These are phyloP conservation scores for Yponomeuta plumbellus DNA, from an alignment of 2,888 invertebrate species.

Conservation along the genomic window DNA sequence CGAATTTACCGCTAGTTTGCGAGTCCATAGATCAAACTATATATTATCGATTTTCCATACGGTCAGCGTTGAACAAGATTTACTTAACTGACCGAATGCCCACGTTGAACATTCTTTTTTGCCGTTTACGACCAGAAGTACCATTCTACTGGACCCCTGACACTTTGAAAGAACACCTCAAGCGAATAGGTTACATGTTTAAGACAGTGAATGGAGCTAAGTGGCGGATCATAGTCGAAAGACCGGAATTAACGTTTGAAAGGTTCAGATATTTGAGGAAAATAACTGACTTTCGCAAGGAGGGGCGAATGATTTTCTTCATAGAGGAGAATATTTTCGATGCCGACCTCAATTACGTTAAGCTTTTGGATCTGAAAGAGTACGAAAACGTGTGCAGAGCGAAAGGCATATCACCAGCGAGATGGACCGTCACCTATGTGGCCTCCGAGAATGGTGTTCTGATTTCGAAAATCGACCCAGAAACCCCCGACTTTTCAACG, in stretches of 20 bases:
- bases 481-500: neutral
- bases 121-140: neutral
- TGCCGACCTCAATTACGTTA: conserved; percentile 5
- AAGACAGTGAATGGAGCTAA: neutral
- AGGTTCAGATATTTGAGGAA: conserved; percentile 37
- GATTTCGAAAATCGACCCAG: conserved; percentile 11
- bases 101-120: neutral
- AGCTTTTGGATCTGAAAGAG: conserved; percentile 6
- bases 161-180: neutral
- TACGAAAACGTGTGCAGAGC: neutral
- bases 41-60: neutral
- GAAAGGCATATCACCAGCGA: neutral
- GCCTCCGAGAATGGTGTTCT: conserved; percentile 24
- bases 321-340: conserved; percentile 28
- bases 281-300: conserved; percentile 25
- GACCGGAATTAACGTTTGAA: conserved; percentile 35
- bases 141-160: neutral
- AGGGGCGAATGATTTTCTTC: conserved; percentile 28
- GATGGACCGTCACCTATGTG: conserved; percentile 25
- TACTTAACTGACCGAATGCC: neutral
- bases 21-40: neutral
- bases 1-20: neutral
- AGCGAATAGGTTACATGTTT: neutral
- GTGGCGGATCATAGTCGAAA: conserved; percentile 29
- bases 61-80: neutral